A percentile compares a stretch with the other conserved stretches of the same genome.
Evolutionary conservation across 2,797 vertebrate genomes (phyloP).

Genomic region (Eulemur rubriventer): DNA sequence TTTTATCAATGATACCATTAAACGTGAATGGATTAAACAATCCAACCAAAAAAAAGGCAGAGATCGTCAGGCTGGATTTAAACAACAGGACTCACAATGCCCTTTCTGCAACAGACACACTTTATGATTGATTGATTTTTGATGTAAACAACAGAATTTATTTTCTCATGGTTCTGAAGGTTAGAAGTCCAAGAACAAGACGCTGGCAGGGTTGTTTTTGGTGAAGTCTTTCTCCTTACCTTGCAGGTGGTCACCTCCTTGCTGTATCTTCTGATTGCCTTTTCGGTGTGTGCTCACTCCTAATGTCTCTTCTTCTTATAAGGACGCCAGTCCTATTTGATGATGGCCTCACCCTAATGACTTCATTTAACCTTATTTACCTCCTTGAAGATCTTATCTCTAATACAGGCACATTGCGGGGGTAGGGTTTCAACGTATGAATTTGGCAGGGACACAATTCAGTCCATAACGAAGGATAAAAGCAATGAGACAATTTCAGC

Average conservation of each 20-base stretch:
- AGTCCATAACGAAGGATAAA: neutral
- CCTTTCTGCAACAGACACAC: neutral
- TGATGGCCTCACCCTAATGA: neutral
- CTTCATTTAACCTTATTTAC: neutral
- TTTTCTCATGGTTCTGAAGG: neutral
- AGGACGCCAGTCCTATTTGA: neutral
- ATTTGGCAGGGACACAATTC: neutral
- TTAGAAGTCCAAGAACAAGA: neutral
- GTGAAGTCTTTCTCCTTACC: neutral
- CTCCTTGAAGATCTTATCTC: neutral
- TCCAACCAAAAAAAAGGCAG: neutral
- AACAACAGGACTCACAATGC: neutral
- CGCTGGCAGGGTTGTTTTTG: neutral
- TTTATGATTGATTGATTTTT: neutral
- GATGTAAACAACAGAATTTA: neutral
- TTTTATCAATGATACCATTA: neutral
- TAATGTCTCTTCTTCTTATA: neutral
- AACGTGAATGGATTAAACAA: neutral
- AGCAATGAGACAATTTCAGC: neutral
- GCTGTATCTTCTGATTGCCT: neutral
- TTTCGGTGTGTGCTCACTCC: neutral
- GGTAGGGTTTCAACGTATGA: neutral
- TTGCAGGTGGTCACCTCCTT: neutral
- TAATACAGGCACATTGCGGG: neutral
- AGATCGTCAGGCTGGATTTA: neutral